Base-by-base conservation (phyloP, 1,140 invertebrate genomes). In the Cydia strobilella region DNA sequence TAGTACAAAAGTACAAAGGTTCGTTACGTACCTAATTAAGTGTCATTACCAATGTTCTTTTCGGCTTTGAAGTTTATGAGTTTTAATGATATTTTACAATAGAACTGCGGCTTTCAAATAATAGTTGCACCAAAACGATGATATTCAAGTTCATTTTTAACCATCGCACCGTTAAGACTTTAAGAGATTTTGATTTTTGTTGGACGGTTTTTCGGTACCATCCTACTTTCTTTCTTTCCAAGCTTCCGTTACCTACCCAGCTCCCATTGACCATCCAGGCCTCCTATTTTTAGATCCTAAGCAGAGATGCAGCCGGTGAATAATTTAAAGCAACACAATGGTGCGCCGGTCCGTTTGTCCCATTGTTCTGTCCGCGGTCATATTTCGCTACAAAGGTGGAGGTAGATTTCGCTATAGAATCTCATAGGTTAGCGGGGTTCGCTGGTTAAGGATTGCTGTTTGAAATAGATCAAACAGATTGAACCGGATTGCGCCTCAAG, bases 291-390 rank as follows among this genome's bases (percentile, higher is more conserved):
- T 59, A 59, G 54, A 59, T 59, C 54, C 54, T 59, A 59, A 59
- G 54, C 54, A 3, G 51, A 59, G 54, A 59, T 59, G 54, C 54
- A 31, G 25, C 25, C 62, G 23, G 7, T 65, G 63, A 65, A 65
- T 65, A 65, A 65, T 31, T 27, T 31, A 65, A 65, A 63, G 23
- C 12, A 23, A 27, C 12, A 69, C 27, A 35, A 69, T 35, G 31
- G 65, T 3, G 65, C 25, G 65, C n/a, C 71, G 71, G 71, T 72
- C 39, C 23, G 42, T 42, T 72, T 39, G 31, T 42, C 9, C 39
- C 20, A 72, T 72, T 72, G 71, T 72, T 23, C 42, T 72, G 71
- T 72, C 71, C 42, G 71, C 20, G 71, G 42, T 72, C 71, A 48
- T 51, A 72, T 72, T 72, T 51, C 45, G 39, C 42, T 42, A 20